phyloP scores from a whole-genome alignment of 2,888 invertebrate species.

The Cephus sareptanus region DNA sequence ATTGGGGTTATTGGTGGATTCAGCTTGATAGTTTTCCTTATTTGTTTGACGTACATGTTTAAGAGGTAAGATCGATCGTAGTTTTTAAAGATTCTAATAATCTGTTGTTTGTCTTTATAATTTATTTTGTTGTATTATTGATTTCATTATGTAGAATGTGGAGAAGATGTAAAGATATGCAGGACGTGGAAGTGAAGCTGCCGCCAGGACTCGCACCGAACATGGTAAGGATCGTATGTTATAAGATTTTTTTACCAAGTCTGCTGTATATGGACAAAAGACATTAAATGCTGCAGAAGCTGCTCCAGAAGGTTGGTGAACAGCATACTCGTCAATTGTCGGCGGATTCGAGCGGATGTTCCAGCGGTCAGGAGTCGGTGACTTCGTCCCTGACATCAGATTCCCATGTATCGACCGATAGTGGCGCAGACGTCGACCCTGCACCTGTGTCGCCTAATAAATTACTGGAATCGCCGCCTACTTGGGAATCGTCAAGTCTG shows the following conservation, averaged over 20 bases:
- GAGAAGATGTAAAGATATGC: slow-evolving; percentile 73
- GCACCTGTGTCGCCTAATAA: slow-evolving; percentile 50
- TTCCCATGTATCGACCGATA: slow-evolving; percentile 67
- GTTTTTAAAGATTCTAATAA: too few species aligned
- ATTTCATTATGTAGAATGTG: slow-evolving; percentile 67
- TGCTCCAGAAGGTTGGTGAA: slow-evolving; percentile 61
- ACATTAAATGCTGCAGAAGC: slow-evolving; percentile 44
- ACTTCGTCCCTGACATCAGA: slow-evolving; percentile 69
- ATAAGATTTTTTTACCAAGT: background rate
- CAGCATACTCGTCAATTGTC: slow-evolving; percentile 62
- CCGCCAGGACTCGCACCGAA: slow-evolving; percentile 73
- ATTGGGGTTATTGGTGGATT: slow-evolving; percentile 55
- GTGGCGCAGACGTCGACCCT: slow-evolving; percentile 59
- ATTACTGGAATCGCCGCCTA: slow-evolving; percentile 48
- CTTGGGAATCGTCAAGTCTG: slow-evolving; percentile 58
- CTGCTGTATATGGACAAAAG: background rate
- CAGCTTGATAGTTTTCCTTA: slow-evolving; percentile 42
- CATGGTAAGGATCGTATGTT: slow-evolving; percentile 47
- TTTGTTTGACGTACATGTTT: slow-evolving; percentile 50
- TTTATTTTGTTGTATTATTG: background rate
- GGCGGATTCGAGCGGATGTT: slow-evolving; percentile 71
- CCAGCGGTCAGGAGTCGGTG: slow-evolving; percentile 71
- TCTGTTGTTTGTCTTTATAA: background rate
- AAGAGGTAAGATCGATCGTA: slow-evolving; percentile 43
- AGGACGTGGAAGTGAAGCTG: slow-evolving; percentile 75